Evolutionary conservation across 2,888 invertebrate species (phyloP), one percentile per base, ranked within the genome.

Genomic region (Cerastoderma edule): DNA sequence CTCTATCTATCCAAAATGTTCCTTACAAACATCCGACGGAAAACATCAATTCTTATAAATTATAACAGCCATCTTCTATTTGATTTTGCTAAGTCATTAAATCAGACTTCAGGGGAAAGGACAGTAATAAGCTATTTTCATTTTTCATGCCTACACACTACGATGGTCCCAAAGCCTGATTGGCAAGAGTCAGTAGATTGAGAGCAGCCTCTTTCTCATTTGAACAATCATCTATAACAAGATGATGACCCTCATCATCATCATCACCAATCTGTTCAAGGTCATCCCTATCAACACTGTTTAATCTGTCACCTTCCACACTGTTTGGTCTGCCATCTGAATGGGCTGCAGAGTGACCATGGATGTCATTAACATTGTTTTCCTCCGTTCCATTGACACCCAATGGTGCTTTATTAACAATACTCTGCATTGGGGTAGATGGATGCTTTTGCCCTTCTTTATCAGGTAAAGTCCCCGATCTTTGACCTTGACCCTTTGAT

Each of bases 171-270:
- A 75, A 56, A n/a, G 72, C 80, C 60, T 83, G 83, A 65, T 87
- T 87, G 8, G 87, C 87, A 28, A 87, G 66, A n/a, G 83, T 82
- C 66, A 87, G 66, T 27, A 87, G 72, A 74, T 87, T 87, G 5
- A 85, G 70, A 60, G 87, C 87, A 19, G 87, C 87, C 57, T 87
- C 87, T 63, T 87, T 80, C 57, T 84, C 80, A 67, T 65, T 81
- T 16, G 65, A 39, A 50, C 69, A 68, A 56, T 77, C 80, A 56
- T 75, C 75, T 35, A 74, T 78, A 3, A 78, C 64, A 19, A 75
- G 66, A 32, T 69, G 69, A 24, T 67, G 27, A 13, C 53, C 73
- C 24, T 63, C 67, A 32, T 66, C 65, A 22, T 74, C 72, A 30
- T 77, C 80, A 28, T 74, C 80, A 27, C 54, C 67, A 22, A 66